phyloP scores from a whole-genome alignment of 1,140 invertebrate species.

The Uloborus diversus region DNA sequence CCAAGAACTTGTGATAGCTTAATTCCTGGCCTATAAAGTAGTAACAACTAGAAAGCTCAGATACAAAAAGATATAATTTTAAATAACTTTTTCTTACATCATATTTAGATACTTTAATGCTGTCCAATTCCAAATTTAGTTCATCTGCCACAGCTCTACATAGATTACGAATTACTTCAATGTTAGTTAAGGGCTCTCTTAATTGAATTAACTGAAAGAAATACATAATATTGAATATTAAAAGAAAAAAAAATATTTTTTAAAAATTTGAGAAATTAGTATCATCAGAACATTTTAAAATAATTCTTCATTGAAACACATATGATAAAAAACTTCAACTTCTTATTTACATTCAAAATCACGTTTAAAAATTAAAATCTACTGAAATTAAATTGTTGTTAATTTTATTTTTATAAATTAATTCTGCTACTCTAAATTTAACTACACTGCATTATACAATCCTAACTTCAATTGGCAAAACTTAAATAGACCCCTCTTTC shows the following conservation, averaged over 20 bases:
- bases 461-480: no score
- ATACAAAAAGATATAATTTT: no score
- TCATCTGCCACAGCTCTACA: slow-evolving; percentile 25
- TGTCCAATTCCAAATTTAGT: slow-evolving; percentile 6
- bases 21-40: no score
- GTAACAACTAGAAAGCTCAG: no score
- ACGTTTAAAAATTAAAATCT: background rate
- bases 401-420: background rate
- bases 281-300: background rate
- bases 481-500: no score
- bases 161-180: slow-evolving; percentile 22
- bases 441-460: no score
- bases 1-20: no score
- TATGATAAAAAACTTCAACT: background rate
- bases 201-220: slow-evolving; percentile 8
- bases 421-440: background rate
- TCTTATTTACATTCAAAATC: background rate
- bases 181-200: background rate
- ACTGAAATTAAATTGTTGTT: background rate
- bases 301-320: background rate
- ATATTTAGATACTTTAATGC: slow-evolving; percentile 42
- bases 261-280: background rate
- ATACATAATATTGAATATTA: no score
- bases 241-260: background rate
- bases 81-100: no score